These are phyloP conservation scores for Hypomecis atomaria DNA, from an alignment of 2,888 invertebrate species.

Conservation along the genomic window DNA sequence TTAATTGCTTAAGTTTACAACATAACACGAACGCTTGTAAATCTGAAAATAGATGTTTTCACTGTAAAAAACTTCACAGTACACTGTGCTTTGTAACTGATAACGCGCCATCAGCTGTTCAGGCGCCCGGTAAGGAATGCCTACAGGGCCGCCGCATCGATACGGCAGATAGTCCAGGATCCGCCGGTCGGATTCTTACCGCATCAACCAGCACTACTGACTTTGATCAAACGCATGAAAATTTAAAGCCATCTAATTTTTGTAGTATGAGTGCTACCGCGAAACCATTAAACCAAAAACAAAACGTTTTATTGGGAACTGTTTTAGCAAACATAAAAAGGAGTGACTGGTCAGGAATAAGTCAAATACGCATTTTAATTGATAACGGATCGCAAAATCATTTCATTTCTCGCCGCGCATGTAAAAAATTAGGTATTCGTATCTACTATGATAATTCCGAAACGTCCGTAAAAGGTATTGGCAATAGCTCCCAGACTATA, in stretches of 20 bases:
- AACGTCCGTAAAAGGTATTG: too few species aligned
- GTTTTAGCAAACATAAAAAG: background rate
- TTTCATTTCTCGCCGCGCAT: too few species aligned
- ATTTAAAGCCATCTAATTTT: background rate
- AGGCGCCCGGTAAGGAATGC: too few species aligned
- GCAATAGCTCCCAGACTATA: too few species aligned
- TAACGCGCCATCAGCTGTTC: too few species aligned
- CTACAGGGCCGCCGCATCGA: background rate
- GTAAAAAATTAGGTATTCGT: too few species aligned
- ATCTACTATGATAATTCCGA: too few species aligned
- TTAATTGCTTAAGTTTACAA: slow-evolving; percentile 6
- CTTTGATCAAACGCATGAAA: too few species aligned
- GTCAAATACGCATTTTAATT: too few species aligned
- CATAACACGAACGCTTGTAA: slow-evolving; percentile 1
- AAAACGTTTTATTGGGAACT: slow-evolving; percentile 7
- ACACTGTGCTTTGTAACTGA: background rate
- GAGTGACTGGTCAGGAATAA: too few species aligned
- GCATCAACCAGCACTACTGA: background rate
- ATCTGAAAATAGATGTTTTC: background rate
- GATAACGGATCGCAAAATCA: too few species aligned
- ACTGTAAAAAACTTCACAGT: slow-evolving; percentile 2
- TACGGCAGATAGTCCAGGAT: background rate
- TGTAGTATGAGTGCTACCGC: slow-evolving; percentile 2
- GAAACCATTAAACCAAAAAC: background rate
- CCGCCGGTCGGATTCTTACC: background rate